These are phyloP conservation scores for Pseudobourletiella spinata DNA, from an alignment of 1,140 invertebrate genomes.

Conservation along the genomic window DNA sequence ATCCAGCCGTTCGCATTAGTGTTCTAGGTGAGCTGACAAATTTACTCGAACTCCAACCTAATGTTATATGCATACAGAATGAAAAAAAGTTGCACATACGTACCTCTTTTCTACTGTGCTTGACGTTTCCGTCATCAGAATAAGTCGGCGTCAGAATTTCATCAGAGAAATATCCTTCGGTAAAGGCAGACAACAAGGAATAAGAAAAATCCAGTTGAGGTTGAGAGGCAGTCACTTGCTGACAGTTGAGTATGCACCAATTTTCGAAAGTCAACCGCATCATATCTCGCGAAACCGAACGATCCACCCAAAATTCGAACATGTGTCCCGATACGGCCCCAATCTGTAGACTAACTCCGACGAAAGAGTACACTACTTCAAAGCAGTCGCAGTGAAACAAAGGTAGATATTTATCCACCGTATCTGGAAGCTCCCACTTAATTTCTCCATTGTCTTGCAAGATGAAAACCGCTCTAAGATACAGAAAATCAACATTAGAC, in stretches of 20 bases:
- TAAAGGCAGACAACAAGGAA: conserved; percentile 52
- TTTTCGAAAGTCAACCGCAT: conserved; percentile 53
- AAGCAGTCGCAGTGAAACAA: conserved; percentile 59
- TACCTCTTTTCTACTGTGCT: conserved; percentile 3
- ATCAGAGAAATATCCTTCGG: conserved; percentile 57
- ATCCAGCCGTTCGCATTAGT: too few relatives aligned
- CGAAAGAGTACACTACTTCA: conserved; percentile 45
- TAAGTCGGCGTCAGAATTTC: conserved; percentile 34
- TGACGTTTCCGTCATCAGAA: conserved; percentile 1
- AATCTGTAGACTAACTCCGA: conserved; percentile 46
- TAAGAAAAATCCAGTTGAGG: conserved; percentile 46
- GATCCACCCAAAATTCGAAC: conserved; percentile 54
- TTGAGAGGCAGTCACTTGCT: conserved; percentile 42
- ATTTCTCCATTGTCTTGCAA: conserved; percentile 57
- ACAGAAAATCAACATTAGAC: conserved; percentile 17
- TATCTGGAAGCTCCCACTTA: conserved; percentile 47
- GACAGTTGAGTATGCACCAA: conserved; percentile 55
- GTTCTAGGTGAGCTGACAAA: too few relatives aligned
- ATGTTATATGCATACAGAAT: too few relatives aligned
- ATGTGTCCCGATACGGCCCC: conserved; percentile 55
- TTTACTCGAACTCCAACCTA: too few relatives aligned
- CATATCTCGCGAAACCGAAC: conserved; percentile 46
- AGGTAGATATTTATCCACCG: conserved; percentile 50
- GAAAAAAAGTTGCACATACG: neutral
- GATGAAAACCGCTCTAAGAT: conserved; percentile 53